phyloP scores from a whole-genome alignment of 1,140 invertebrate species.

The Brachionus paranguensis region DNA sequence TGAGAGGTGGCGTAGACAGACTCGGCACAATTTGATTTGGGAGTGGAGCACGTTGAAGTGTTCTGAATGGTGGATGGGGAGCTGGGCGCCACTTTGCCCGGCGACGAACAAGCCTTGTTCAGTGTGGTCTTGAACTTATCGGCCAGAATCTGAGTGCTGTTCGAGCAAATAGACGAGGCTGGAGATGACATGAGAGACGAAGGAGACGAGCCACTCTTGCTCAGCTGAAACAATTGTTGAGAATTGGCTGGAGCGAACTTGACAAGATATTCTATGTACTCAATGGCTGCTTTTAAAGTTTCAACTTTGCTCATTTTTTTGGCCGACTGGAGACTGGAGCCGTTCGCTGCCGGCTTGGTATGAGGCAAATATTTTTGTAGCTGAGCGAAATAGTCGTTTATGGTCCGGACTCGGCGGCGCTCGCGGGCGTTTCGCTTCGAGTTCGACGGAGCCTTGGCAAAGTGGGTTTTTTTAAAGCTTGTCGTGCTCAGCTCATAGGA shows the following conservation, averaged over 20 bases:
- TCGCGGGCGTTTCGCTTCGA: constrained; percentile 36
- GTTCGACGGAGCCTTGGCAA: constrained; percentile 22
- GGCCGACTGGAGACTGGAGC: background rate
- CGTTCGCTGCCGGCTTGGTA: background rate
- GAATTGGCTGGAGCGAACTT: constrained; percentile 31
- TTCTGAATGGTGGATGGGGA: background rate
- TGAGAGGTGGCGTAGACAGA: background rate
- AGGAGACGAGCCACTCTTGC: background rate
- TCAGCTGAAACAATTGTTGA: background rate
- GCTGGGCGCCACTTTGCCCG: background rate
- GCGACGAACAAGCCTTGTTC: background rate
- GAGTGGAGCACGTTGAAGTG: background rate
- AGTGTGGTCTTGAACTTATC: background rate
- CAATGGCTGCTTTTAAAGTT: constrained; percentile 29
- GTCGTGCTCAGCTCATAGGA: background rate
- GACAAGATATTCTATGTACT: constrained; percentile 21
- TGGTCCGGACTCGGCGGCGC: constrained; percentile 21
- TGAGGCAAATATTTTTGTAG: constrained; percentile 36
- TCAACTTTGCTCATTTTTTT: constrained; percentile 40
- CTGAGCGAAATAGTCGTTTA: constrained; percentile 37
- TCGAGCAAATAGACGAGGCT: background rate
- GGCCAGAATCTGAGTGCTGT: background rate
- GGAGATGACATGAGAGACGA: constrained; percentile 15
- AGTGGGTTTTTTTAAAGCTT: background rate
- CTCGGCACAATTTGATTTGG: background rate